A percentile compares a stretch with the other conserved stretches of the same genome.
Conservation (phyloP, 92 coral and sea anemone species). For the Metridium senile region DNA sequence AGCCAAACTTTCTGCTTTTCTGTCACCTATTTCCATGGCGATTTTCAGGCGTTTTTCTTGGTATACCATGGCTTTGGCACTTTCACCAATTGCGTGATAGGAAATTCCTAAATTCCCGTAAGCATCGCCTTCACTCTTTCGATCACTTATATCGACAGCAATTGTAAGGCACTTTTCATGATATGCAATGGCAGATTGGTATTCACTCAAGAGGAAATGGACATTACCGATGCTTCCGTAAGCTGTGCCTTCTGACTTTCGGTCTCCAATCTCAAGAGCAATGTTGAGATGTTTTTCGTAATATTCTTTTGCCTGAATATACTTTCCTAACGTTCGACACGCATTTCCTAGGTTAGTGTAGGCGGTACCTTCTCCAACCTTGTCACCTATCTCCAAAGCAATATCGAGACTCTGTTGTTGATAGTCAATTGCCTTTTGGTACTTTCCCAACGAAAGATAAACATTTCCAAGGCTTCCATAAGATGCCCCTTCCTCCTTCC, state of each 20-base stretch:
- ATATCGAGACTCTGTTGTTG: neutral
- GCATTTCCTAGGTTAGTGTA: neutral
- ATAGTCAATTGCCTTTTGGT: neutral
- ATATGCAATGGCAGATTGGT: neutral
- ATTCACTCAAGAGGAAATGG: too few relatives aligned
- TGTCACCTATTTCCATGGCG: constrained; percentile 2
- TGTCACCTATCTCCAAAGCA: constrained; percentile 19
- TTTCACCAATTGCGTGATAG: neutral
- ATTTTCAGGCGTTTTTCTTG: too few relatives aligned
- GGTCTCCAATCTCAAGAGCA: neutral
- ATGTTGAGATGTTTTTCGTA: neutral
- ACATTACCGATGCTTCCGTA: neutral
- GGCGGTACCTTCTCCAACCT: neutral
- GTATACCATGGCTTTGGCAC: too few relatives aligned
- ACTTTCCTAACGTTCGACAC: too few relatives aligned
- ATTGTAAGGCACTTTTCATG: neutral
- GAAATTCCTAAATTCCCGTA: constrained; percentile 3
- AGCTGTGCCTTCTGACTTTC: neutral
- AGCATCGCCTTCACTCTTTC: too few relatives aligned
- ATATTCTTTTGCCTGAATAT: too few relatives aligned
- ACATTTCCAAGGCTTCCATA: neutral
- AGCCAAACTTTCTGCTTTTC: neutral
- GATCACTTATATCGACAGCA: neutral
- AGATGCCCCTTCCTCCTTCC: neutral
- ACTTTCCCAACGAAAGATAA: neutral